Conservation (phyloP, 2,113 vertebrate species). For the Beaufortia kweichowensis region DNA sequence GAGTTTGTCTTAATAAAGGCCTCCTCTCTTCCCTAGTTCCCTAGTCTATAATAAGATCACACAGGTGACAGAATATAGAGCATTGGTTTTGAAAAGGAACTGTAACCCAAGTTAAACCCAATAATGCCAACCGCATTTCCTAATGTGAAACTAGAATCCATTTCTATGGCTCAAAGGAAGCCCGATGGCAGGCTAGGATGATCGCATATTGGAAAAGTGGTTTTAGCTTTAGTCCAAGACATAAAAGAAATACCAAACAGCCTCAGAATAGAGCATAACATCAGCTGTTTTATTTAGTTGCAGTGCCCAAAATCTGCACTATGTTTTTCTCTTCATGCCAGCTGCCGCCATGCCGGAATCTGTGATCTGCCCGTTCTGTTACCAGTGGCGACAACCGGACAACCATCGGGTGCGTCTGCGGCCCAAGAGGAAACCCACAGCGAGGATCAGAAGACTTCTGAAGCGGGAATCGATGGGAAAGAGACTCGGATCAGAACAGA, state of each 20-base stretch:
- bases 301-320: background rate
- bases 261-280: conserved; percentile 29
- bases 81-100: conserved; percentile 10
- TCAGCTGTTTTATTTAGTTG: conserved; percentile 31
- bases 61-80: background rate
- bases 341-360: conserved; percentile 53
- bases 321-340: conserved; percentile 55
- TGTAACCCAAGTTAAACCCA: background rate
- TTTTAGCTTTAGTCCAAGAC: conserved; percentile 1
- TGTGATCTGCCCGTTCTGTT: conserved; percentile 81
- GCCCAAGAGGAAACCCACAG: conserved; percentile 79
- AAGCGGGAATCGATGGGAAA: conserved; percentile 70
- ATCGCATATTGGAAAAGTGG: conserved; percentile 23
- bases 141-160: conserved; percentile 6
- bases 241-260: conserved; percentile 24
- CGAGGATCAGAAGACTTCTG: conserved; percentile 77
- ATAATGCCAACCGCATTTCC: background rate
- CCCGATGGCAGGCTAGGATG: background rate
- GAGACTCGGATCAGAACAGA: conserved; percentile 80
- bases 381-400: conserved; percentile 80
- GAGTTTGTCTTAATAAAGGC: background rate
- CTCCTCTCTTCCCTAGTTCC: background rate
- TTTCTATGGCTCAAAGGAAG: background rate
- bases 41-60: background rate
- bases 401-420: conserved; percentile 79